A percentile compares a stretch with the other conserved stretches of the same genome.
Conservation (phyloP, 2,113 vertebrate species). For the Percopsis transmontana region DNA sequence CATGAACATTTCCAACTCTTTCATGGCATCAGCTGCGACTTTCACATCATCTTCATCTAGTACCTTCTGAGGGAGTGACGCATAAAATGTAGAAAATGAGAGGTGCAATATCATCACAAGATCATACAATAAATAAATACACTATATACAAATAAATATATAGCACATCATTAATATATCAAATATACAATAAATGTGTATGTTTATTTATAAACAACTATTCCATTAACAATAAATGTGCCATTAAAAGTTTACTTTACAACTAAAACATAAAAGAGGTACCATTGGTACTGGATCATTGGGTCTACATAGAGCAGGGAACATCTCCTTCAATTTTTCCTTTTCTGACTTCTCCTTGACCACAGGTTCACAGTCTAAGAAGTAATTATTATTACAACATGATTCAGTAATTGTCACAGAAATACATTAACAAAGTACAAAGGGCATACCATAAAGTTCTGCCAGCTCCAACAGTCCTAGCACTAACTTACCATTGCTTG, state of each 20-base stretch:
- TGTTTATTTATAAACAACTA: background rate
- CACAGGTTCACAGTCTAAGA: slow-evolving; percentile 50
- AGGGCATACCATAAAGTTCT: background rate
- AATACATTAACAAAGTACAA: background rate
- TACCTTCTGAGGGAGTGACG: slow-evolving; percentile 72
- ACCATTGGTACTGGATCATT: slow-evolving; percentile 87
- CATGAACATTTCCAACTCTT: slow-evolving; percentile 95
- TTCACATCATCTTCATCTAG: slow-evolving; percentile 96
- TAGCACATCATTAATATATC: no score
- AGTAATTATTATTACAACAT: background rate
- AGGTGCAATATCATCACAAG: no score
- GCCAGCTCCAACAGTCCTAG: background rate
- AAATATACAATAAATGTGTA: background rate
- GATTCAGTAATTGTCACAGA: background rate
- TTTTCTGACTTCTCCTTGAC: slow-evolving; percentile 86
- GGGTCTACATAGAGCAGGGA: slow-evolving; percentile 90
- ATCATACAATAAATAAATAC: background rate
- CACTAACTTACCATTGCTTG: slow-evolving; percentile 80
- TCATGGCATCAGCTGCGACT: slow-evolving; percentile 91
- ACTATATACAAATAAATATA: background rate
- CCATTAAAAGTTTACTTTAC: background rate
- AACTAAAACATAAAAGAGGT: slow-evolving; percentile 12
- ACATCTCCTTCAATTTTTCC: slow-evolving; percentile 89
- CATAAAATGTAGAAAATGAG: background rate
- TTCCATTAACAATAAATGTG: background rate